Evolutionary conservation across 2,113 vertebrate species (phyloP), one percentile per base, ranked within the genome.

Genomic region (Tamias sibiricus): DNA sequence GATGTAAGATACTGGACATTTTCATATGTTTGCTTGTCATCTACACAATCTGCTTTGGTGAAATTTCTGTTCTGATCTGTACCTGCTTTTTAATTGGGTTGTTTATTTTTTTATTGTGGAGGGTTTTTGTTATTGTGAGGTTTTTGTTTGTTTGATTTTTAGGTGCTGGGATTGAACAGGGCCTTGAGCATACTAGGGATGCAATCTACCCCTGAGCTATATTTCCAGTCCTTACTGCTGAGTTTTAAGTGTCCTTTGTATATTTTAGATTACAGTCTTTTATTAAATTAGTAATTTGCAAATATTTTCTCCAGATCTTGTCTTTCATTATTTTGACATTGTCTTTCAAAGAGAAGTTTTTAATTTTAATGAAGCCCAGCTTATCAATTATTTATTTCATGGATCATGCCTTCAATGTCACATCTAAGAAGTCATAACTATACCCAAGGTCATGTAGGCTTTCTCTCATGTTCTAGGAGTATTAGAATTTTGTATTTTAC

Each of bases 281-380:
- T 68, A 68, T 68, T 80, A 89, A 66, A 75, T 94, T 24, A 62
- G 62, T 90, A 59, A 94, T 76, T 90, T 89, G 77, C 69, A 90
- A 90, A 84, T 66, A 83, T 94, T 89, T 84, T 94, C 69, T 90
- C 69, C 26, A 13, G 66, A 68, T 40, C 54, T 89, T 82, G 44
- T 74, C 54, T 94, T 89, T 89, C 54, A 75, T 94, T 89, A 90
- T 68, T 69, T 76, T 83, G 79, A 76, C 79, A 90, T 90, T 59
- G 71, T 77, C 79, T 95, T 77, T 42, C 79, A 77, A 35, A 62
- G 77, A 52, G 79, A 62, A 74, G 40, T 66, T 87, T 91, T 92
- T 75, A 89, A 93, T 93, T 83, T 89, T 95, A 84, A 76, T 71
- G 52, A 84, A 84, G 62, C 49, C 91, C 69, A n/a, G 14, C 35